Percentiles rank a stretch among this genome's conserved stretches.
phyloP scores from a whole-genome alignment of 1,140 invertebrate species.

The Arctopsyche grandis region DNA sequence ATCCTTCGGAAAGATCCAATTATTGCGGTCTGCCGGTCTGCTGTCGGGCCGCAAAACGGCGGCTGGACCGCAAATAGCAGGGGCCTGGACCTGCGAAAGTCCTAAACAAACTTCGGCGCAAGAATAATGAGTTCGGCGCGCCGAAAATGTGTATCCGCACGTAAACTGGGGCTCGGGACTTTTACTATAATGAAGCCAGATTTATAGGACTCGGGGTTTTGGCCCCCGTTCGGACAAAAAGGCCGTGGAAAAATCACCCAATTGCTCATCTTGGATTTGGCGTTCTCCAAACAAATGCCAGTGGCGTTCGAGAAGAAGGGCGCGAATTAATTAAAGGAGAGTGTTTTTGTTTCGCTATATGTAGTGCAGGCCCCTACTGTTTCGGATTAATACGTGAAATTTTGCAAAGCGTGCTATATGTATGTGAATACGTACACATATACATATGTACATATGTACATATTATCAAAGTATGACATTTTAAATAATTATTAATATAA shows the following conservation, averaged over 20 bases:
- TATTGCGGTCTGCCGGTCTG: conserved; percentile 35
- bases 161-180: conserved; percentile 30
- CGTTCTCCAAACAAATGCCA: conserved; percentile 12
- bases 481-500: too few relatives aligned
- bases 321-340: conserved; percentile 4
- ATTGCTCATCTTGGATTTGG: conserved; percentile 31
- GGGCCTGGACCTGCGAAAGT: conserved; percentile 40
- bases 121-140: conserved; percentile 45
- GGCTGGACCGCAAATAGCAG: conserved; percentile 40
- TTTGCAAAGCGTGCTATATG: too few relatives aligned
- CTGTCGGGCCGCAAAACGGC: conserved; percentile 1
- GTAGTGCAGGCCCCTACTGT: too few relatives aligned
- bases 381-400: too few relatives aligned
- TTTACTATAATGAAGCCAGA: conserved; percentile 48
- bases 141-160: conserved; percentile 27
- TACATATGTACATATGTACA: too few relatives aligned
- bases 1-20: conserved; percentile 43
- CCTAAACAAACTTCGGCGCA: conserved; percentile 48
- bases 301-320: neutral
- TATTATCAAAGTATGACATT: too few relatives aligned
- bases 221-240: conserved; percentile 2
- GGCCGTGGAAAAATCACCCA: conserved; percentile 35
- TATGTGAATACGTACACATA: too few relatives aligned
- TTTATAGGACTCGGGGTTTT: conserved; percentile 31
- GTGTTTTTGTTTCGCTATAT: neutral